Percentiles rank a stretch among this genome's conserved stretches.
These are phyloP conservation scores for Micromussa lordhowensis DNA, from an alignment of 92 coral and sea anemone species.

Conservation along the genomic window DNA sequence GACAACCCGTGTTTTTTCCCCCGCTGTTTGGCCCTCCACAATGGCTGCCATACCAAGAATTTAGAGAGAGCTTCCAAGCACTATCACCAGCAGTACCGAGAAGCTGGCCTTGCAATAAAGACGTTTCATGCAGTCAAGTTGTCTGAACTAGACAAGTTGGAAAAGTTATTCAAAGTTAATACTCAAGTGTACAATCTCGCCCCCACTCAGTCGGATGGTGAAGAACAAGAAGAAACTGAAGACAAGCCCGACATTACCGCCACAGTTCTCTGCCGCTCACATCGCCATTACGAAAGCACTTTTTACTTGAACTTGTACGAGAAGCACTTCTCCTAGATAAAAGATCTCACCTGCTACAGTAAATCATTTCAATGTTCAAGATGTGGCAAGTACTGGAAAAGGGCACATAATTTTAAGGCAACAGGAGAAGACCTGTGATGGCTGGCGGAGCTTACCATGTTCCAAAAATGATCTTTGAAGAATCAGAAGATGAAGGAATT, in stretches of 20 bases:
- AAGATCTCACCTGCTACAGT: slow-evolving; percentile 16
- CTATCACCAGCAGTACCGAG: too few relatives aligned
- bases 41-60: too few relatives aligned
- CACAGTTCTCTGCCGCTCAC: slow-evolving; percentile 37
- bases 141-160: neutral
- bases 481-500: neutral
- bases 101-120: too few relatives aligned
- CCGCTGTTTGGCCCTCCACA: too few relatives aligned
- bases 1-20: too few relatives aligned
- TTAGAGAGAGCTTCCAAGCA: too few relatives aligned
- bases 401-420: too few relatives aligned
- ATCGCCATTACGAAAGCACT: slow-evolving; percentile 20
- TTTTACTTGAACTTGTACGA: slow-evolving; percentile 51
- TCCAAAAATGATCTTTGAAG: slow-evolving; percentile 19
- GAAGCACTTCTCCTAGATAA: slow-evolving; percentile 44
- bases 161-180: too few relatives aligned
- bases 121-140: too few relatives aligned
- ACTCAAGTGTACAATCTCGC: neutral
- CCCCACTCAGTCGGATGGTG: neutral
- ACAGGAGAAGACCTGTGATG: slow-evolving; percentile 40
- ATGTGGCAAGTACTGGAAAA: slow-evolving; percentile 31
- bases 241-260: slow-evolving; percentile 4
- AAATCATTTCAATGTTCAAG: slow-evolving; percentile 41
- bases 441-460: slow-evolving; percentile 15
- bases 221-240: neutral